Base-by-base conservation (phyloP, 2,888 invertebrate species). In the Cenopis cana region DNA sequence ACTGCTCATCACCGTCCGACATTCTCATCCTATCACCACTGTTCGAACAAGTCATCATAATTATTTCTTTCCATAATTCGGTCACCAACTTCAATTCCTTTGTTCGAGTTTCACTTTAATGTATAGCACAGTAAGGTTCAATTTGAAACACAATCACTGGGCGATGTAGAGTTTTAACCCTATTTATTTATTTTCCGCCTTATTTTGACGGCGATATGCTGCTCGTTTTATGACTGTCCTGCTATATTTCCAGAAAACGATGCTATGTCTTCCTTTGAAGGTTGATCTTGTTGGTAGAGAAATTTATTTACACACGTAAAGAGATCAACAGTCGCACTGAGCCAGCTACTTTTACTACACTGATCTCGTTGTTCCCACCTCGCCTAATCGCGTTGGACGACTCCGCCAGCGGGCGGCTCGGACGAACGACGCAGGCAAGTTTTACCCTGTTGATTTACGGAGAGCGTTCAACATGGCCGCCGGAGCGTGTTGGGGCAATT, bases 161-260 rank as follows among this genome's bases (percentile, higher is more conserved):
- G 76, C 75, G 79, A 83, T 81, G 85, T 86, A 85, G 85, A 86
- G 84, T 88, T 89, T 86, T 86, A 89, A 85, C 88, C 85, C 88
- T 88, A 90, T 90, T 91, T 91, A 92, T 90, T 91, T 92, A 91
- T 92, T 92, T 91, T 91, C 87, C 84, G 85, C 83, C 83, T 85
- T 91, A 90, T 90, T 89, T 89, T 90, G 89, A 90, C 88, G 89
- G 82, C 79, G 79, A 81, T 76, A 77, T 86, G 86, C 78, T 81
- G 82, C 79, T 78, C 75, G 74, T 79, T 79, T 78, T 75, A 70
- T 61, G 69, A 72, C 77, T 72, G 74, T 76, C 77, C 76, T 70
- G 64, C 76, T 78, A 77, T 75, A 76, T 79, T 76, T 78, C 67
- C 74, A 75, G 72, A 78, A 77, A 82, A 76, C 55, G 18, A 61